phyloP scores from a whole-genome alignment of 1,140 invertebrate genomes.

The Drosophila subobscura region DNA sequence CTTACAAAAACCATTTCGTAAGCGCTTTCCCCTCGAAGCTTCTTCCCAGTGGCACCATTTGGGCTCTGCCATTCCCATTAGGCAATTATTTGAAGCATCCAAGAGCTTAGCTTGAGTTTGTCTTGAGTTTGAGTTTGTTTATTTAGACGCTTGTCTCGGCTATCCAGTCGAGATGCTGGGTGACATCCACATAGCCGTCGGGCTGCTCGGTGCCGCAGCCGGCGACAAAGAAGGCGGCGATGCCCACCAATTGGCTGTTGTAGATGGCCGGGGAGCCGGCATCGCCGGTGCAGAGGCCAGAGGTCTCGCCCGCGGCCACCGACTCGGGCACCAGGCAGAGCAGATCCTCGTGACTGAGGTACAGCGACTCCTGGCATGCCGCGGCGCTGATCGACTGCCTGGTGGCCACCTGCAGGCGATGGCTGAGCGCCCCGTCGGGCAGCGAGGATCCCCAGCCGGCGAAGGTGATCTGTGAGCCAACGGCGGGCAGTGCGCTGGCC shows the following conservation, averaged over 20 bases:
- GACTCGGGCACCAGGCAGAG: conserved; percentile 51
- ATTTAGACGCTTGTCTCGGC: conserved; percentile 26
- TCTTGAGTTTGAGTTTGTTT: background rate
- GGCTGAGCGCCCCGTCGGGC: conserved; percentile 30
- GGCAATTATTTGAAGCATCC: too few relatives aligned
- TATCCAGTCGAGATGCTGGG: conserved; percentile 84
- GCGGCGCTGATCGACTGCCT: conserved; percentile 35
- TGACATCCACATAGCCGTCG: conserved; percentile 85
- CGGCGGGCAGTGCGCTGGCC: conserved; percentile 47
- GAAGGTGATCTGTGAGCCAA: conserved; percentile 41
- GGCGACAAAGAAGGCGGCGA: conserved; percentile 60
- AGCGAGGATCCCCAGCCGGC: conserved; percentile 67
- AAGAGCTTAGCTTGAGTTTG: background rate
- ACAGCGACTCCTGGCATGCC: conserved; percentile 47
- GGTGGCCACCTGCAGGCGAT: conserved; percentile 56
- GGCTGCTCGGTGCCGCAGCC: conserved; percentile 77
- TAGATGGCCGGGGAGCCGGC: conserved; percentile 74
- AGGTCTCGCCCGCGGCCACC: background rate
- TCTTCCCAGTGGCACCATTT: too few relatives aligned
- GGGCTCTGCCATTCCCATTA: too few relatives aligned
- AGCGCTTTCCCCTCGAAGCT: too few relatives aligned
- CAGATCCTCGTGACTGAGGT: conserved; percentile 48
- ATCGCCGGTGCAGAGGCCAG: conserved; percentile 68
- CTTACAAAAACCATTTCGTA: too few relatives aligned
- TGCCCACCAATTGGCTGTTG: conserved; percentile 67